Percentiles rank a stretch among this genome's conserved stretches.
Conservation (phyloP, 2,797 vertebrate species). For the Anabas testudineus region DNA sequence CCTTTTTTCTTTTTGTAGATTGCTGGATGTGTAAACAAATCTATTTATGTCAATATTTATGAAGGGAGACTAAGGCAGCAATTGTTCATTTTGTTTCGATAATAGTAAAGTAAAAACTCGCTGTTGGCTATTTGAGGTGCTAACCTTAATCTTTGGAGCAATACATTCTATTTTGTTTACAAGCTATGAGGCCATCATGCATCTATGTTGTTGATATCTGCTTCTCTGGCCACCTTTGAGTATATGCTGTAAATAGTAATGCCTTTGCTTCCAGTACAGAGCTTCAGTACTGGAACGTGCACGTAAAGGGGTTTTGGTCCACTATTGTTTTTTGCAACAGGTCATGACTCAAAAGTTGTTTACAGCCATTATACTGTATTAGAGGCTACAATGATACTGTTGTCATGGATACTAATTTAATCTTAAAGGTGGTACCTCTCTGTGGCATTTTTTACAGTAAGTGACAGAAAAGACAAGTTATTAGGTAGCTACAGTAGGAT, state of each 20-base stretch:
- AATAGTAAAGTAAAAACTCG: neutral
- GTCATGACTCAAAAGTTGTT: neutral
- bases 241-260: constrained; percentile 14
- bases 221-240: constrained; percentile 28
- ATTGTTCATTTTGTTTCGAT: neutral
- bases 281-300: neutral
- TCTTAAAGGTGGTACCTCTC: neutral
- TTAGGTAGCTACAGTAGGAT: too few species aligned
- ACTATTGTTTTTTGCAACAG: neutral
- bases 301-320: neutral
- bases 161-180: constrained; percentile 30
- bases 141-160: constrained; percentile 1
- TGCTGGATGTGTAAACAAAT: neutral
- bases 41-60: neutral
- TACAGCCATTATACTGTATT: neutral
- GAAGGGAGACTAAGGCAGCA: neutral
- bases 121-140: neutral
- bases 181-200: neutral
- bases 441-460: too few species aligned
- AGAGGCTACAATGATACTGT: neutral
- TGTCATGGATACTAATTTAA: constrained; percentile 1
- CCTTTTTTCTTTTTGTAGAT: constrained; percentile 20
- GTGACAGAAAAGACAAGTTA: too few species aligned
- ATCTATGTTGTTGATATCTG: constrained; percentile 17
- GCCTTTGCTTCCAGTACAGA: constrained; percentile 32